These are phyloP conservation scores for Pseudomyrmex flavicornis DNA, from an alignment of 1,140 invertebrate species.

Conservation along the genomic window DNA sequence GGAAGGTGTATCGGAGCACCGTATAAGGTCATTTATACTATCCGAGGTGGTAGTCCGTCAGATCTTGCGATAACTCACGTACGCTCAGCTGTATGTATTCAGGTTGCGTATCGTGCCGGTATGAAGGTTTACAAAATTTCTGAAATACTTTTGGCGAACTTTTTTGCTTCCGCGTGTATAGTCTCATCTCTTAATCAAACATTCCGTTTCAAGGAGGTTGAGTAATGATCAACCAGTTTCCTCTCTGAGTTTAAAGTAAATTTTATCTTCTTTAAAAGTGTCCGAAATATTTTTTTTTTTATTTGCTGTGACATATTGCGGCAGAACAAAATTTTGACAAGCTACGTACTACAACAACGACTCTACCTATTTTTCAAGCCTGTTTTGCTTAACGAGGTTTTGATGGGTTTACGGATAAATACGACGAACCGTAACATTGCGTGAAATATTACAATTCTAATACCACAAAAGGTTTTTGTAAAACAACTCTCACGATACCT, in stretches of 20 bases:
- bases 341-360: not conserved
- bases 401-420: not conserved
- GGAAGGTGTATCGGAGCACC: slow-evolving; percentile 61
- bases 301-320: not conserved
- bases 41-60: slow-evolving; percentile 64
- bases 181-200: no score
- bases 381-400: slow-evolving; percentile 21
- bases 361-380: not conserved
- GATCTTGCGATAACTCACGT: slow-evolving; percentile 62
- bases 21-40: slow-evolving; percentile 77
- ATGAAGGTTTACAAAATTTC: slow-evolving; percentile 24
- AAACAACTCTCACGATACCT: slow-evolving; percentile 18
- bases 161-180: not conserved
- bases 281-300: not conserved
- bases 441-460: slow-evolving; percentile 53
- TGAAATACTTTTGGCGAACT: slow-evolving; percentile 17
- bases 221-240: not conserved
- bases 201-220: not conserved
- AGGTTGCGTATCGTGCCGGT: slow-evolving; percentile 21
- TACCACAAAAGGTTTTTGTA: slow-evolving; percentile 10
- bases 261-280: no score
- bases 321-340: not conserved
- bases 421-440: slow-evolving; percentile 27
- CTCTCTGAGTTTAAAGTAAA: no score
- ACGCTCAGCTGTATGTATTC: slow-evolving; percentile 55